Percentiles rank a stretch among this genome's conserved stretches.
Evolutionary conservation across 2,888 invertebrate species (phyloP).

Genomic region (Cryptus armator): DNA sequence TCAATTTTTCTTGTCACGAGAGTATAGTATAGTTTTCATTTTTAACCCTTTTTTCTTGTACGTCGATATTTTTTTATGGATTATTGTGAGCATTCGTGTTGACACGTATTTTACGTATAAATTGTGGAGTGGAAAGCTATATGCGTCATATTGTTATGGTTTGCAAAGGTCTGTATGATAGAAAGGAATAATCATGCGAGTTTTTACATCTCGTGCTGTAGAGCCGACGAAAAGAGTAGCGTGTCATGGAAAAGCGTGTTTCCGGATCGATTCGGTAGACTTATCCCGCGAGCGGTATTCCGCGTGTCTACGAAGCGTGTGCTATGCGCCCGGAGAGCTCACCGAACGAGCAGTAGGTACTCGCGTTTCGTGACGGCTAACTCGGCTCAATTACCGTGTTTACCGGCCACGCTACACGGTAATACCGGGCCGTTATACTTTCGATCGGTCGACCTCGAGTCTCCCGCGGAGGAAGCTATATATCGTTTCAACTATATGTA

Average conservation of each 20-base stretch:
- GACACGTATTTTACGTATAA: constrained; percentile 19
- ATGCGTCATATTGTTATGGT: neutral
- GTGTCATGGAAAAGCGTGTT: constrained; percentile 68
- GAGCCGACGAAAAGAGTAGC: constrained; percentile 58
- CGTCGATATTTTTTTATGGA: neutral
- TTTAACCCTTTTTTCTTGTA: neutral
- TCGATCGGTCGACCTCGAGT: constrained; percentile 67
- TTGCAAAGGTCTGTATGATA: constrained; percentile 3
- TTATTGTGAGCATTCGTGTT: neutral
- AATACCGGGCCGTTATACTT: constrained; percentile 70
- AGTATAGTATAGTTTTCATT: neutral
- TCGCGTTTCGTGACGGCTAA: constrained; percentile 71
- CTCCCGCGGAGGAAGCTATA: constrained; percentile 36
- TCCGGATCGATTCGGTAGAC: constrained; percentile 72
- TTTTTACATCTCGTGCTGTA: neutral
- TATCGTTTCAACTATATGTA: neutral
- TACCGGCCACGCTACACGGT: constrained; percentile 68
- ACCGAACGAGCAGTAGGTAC: constrained; percentile 51
- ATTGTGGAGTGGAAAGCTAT: constrained; percentile 8
- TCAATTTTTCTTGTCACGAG: neutral
- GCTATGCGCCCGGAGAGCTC: constrained; percentile 11
- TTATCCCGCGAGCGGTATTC: constrained; percentile 42
- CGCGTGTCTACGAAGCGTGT: constrained; percentile 12
- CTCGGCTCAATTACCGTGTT: constrained; percentile 73
- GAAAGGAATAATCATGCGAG: constrained; percentile 30